phyloP scores from a whole-genome alignment of 2,888 invertebrate species.

The Chamaedrilus cognettii region DNA sequence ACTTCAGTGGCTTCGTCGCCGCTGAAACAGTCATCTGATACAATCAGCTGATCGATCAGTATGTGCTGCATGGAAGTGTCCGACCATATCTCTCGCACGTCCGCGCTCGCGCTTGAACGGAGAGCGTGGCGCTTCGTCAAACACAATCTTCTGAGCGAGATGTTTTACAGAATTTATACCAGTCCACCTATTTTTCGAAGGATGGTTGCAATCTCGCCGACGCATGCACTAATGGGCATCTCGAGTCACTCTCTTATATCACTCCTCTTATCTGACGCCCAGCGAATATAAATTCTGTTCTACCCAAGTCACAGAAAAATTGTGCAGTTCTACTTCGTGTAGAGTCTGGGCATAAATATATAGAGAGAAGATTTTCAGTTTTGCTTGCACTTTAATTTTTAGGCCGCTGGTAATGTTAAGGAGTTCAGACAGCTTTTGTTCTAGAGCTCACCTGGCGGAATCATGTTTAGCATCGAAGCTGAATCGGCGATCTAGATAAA shows the following conservation, averaged over 20 bases:
- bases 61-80: no score
- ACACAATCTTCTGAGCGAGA: not conserved
- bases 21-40: not conserved
- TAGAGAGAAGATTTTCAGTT: not conserved
- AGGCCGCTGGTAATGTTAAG: no score
- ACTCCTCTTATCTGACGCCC: not conserved
- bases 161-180: not conserved
- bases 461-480: no score
- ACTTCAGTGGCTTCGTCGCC: not conserved
- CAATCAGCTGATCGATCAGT: not conserved
- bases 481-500: no score
- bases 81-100: not conserved
- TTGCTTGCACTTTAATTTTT: not conserved
- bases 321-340: not conserved
- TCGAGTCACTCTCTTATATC: not conserved
- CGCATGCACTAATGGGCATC: not conserved
- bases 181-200: not conserved
- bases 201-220: not conserved
- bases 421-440: no score
- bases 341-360: not conserved
- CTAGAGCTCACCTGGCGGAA: no score
- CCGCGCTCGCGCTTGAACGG: not conserved
- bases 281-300: not conserved
- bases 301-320: not conserved
- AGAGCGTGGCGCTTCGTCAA: not conserved